phyloP scores from a whole-genome alignment of 30 jellyfish, hydroid and myxozoan genomes.

The Catostylus mosaicus region DNA sequence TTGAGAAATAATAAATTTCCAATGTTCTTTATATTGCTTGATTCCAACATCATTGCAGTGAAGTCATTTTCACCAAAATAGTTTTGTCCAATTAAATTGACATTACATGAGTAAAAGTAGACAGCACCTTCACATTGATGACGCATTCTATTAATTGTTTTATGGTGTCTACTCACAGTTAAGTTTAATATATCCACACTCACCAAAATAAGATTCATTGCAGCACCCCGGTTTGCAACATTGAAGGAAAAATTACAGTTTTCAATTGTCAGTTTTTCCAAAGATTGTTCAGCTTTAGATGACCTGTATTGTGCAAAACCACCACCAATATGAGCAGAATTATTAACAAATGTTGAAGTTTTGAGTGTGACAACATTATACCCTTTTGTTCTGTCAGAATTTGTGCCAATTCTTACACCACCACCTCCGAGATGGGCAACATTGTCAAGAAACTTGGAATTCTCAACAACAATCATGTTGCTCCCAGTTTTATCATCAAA shows the following conservation, averaged over 20 bases:
- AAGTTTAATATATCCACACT: conserved; percentile 12
- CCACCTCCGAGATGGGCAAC: conserved; percentile 81
- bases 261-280: conserved; percentile 11
- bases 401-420: conserved; percentile 67
- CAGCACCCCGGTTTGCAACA: conserved; percentile 54
- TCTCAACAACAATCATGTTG: conserved; percentile 16
- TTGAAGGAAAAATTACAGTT: conserved; percentile 37
- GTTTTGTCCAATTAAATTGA: conserved; percentile 21
- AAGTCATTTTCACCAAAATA: conserved; percentile 20
- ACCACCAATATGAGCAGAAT: conserved; percentile 74
- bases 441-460: conserved; percentile 53
- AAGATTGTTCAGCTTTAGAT: conserved; percentile 4
- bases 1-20: conserved; percentile 29
- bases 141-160: not conserved
- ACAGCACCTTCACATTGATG: conserved; percentile 75
- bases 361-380: conserved; percentile 17
- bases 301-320: conserved; percentile 43
- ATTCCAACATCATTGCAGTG: conserved; percentile 74
- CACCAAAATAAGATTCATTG: conserved; percentile 4
- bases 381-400: conserved; percentile 25
- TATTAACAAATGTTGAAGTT: conserved; percentile 23
- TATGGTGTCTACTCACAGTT: conserved; percentile 11
- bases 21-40: conserved; percentile 10
- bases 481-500: conserved; percentile 48
- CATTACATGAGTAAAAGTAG: conserved; percentile 26